These are phyloP conservation scores for Benitochromis conjunctus DNA, from an alignment of 2,113 vertebrate species.

Conservation along the genomic window DNA sequence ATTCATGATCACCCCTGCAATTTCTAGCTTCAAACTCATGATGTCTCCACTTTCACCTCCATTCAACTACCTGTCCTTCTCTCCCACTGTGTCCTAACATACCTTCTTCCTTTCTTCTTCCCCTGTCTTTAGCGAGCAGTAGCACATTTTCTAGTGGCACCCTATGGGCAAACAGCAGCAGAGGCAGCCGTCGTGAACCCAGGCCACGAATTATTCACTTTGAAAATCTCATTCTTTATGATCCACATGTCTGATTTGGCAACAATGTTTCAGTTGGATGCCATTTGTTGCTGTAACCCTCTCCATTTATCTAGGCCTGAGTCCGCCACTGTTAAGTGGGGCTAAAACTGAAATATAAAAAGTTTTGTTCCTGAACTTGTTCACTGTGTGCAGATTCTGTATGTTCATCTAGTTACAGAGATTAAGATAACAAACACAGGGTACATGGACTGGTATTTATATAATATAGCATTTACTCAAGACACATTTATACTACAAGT, in stretches of 20 bases:
- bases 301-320: background rate
- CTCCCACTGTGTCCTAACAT: background rate
- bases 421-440: background rate
- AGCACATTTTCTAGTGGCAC: background rate
- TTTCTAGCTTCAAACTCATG: background rate
- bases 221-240: background rate
- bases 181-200: background rate
- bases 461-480: background rate
- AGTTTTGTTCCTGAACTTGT: background rate
- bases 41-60: background rate
- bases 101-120: background rate
- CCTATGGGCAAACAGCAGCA: background rate
- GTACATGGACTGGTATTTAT: background rate
- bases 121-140: background rate
- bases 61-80: background rate
- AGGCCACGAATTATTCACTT: background rate
- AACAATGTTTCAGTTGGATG: background rate
- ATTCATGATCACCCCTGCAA: background rate
- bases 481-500: background rate
- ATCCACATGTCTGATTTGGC: background rate
- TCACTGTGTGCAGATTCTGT: too few species aligned
- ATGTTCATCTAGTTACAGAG: background rate
- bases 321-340: background rate
- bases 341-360: background rate
- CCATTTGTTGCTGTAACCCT: background rate